These are phyloP conservation scores for Cyprinella venusta DNA, from an alignment of 2,797 vertebrate species.

Conservation along the genomic window DNA sequence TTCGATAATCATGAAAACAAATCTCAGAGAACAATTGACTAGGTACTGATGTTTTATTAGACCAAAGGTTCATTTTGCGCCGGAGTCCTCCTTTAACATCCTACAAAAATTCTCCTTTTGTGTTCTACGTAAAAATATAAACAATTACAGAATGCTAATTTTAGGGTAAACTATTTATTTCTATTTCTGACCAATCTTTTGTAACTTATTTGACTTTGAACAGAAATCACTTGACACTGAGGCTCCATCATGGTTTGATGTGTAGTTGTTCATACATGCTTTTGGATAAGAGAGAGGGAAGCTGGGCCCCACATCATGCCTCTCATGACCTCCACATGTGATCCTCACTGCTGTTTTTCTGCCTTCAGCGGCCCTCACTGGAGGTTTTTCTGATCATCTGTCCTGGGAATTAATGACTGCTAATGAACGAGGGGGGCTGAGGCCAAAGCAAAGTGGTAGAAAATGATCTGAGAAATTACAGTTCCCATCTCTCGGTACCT, in stretches of 20 bases:
- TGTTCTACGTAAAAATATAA: neutral
- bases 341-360: conserved; percentile 17
- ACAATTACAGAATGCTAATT: neutral
- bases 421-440: conserved; percentile 15
- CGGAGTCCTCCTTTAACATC: too few relatives aligned
- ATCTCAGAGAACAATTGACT: too few relatives aligned
- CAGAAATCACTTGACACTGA: neutral
- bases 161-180: neutral
- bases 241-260: neutral
- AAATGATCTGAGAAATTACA: conserved; percentile 44
- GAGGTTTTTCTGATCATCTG: neutral
- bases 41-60: too few relatives aligned
- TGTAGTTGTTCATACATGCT: neutral
- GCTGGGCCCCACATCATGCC: conserved; percentile 13
- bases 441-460: conserved; percentile 36
- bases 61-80: too few relatives aligned
- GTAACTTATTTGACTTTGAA: neutral
- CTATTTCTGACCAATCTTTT: neutral
- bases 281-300: neutral
- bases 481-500: neutral
- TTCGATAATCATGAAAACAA: too few relatives aligned
- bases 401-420: conserved; percentile 25
- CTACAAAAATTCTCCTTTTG: neutral
- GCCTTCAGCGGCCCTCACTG: neutral
- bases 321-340: conserved; percentile 26